phyloP scores from a whole-genome alignment of 2,888 invertebrate species.

The Dilophus febrilis region DNA sequence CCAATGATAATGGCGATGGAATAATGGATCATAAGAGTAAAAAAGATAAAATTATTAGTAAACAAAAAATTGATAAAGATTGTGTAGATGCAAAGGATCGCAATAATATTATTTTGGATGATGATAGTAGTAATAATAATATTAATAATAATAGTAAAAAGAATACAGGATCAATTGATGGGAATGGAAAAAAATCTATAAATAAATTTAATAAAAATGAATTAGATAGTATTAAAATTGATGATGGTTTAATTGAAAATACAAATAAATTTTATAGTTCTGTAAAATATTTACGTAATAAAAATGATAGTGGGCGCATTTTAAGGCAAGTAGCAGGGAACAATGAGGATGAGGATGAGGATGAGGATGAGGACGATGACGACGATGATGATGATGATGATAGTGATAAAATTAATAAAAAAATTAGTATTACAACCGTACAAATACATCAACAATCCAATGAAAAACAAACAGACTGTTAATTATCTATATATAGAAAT shows the following conservation, averaged over 20 bases:
- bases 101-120: no score
- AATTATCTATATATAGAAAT: no score
- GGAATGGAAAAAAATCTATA: background rate
- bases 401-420: background rate
- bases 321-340: no score
- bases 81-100: background rate
- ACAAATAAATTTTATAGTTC: constrained; percentile 1
- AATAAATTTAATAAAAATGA: background rate
- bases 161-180: background rate
- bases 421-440: constrained; percentile 6
- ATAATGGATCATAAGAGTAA: no score
- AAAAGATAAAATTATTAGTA: no score
- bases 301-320: no score
- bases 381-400: constrained; percentile 1
- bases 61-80: constrained; percentile 7
- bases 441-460: constrained; percentile 6
- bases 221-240: background rate
- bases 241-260: constrained; percentile 1
- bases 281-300: no score
- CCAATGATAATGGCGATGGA: no score
- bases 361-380: background rate
- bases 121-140: no score
- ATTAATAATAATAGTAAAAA: background rate
- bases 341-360: background rate
- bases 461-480: constrained; percentile 2